Evolutionary conservation across 2,113 vertebrate species (phyloP), one percentile per base, ranked within the genome.

Genomic region (Physeter macrocephalus): DNA sequence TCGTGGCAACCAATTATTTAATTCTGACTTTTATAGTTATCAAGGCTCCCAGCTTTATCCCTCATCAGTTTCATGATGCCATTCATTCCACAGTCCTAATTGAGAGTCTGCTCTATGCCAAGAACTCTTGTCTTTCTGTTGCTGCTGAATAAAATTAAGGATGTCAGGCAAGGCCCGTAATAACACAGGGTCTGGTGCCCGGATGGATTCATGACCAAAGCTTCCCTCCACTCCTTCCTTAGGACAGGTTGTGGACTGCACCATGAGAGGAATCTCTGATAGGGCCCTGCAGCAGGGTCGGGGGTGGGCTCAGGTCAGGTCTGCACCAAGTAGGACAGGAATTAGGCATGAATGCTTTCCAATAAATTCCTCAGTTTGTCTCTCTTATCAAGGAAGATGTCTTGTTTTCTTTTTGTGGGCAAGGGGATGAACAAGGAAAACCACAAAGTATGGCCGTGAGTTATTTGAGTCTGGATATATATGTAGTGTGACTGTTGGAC

Each of bases 221-320:
- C 83, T 69, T 77, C 18, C 62, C 31, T n/a, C 11, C 4, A 0
- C 13, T 36, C 18, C 41, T 11, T 41, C 23, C 62, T 39, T 27
- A 29, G 61, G 59, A 39, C 18, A 31, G 49, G 39, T n/a, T 71
- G 59, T 77, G 14, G 13, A 54, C 36, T 34, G 27, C 41, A 5
- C 1, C 0, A 0, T 11, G n/a, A 77, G 10, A 13, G 10, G 21
- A 27, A 43, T 21, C 34, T 27, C 18, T 0, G 7, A 18, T 5
- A 11, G 54, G 20, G 18, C 34, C 46, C 46, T 67, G 17, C 6
- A 23, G 34, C 62, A 31, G 1, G 14, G 8, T 9, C 39, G 49
- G 10, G 39, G 46, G 23, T 75, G 39, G 52, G 39, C 29, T 43
- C 46, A 41, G 34, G 87, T 75, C 59, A 90, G 78, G 18, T 74